Evolutionary conservation across 2,797 vertebrate genomes (phyloP).

Genomic region (Tachyglossus aculeatus): DNA sequence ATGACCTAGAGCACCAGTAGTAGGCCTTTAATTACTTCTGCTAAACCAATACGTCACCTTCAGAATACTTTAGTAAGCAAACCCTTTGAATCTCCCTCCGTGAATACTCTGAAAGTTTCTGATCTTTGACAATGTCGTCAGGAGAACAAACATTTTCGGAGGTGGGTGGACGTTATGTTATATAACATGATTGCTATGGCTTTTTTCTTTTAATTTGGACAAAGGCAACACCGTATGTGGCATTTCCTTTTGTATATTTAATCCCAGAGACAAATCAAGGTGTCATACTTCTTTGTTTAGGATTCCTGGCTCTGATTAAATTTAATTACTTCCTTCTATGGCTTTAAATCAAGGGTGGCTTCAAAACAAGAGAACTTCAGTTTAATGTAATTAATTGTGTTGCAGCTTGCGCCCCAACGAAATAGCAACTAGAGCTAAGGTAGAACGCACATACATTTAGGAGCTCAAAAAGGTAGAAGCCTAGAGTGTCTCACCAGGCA

Average conservation of each 20-base stretch:
- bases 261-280: conserved; percentile 10
- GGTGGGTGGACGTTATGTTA: background rate
- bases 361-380: conserved; percentile 66
- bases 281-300: conserved; percentile 50
- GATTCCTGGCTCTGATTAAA: conserved; percentile 61
- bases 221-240: conserved; percentile 15
- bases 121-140: conserved; percentile 27
- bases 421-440: conserved; percentile 40
- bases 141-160: conserved; percentile 6
- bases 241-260: background rate
- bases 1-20: conserved; percentile 60
- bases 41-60: conserved; percentile 52
- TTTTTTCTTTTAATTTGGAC: conserved; percentile 34
- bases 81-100: conserved; percentile 5
- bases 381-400: conserved; percentile 72
- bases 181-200: conserved; percentile 11
- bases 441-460: no score
- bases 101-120: background rate
- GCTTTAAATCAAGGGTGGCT: conserved; percentile 69
- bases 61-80: background rate
- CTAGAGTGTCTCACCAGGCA: no score
- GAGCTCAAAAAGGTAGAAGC: no score
- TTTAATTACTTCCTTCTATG: conserved; percentile 71
- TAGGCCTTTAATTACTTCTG: conserved; percentile 61
- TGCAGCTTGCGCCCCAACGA: conserved; percentile 39